phyloP scores from a whole-genome alignment of 2,113 vertebrate species.

The Bubo bubo region DNA sequence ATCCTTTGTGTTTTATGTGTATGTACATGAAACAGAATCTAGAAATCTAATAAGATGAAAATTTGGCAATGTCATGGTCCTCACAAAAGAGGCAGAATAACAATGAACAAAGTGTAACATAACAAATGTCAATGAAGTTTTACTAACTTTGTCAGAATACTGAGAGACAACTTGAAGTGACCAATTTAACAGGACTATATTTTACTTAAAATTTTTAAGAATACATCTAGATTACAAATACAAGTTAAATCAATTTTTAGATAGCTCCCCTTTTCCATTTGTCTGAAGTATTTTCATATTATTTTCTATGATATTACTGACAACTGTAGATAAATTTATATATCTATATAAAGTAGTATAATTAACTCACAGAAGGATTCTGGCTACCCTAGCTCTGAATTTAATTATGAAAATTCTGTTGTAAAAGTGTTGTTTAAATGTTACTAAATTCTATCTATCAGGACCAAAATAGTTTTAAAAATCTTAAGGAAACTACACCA shows the following conservation, averaged over 20 bases:
- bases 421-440: background rate
- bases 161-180: background rate
- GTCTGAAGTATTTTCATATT: background rate
- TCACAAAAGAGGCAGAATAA: background rate
- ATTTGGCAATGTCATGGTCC: background rate
- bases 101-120: background rate
- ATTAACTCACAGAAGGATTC: background rate
- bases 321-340: background rate
- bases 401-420: background rate
- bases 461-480: background rate
- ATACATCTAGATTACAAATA: background rate
- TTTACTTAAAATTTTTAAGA: background rate
- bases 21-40: background rate
- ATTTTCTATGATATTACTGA: background rate
- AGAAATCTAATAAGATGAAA: background rate
- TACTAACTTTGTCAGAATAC: background rate
- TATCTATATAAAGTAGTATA: background rate
- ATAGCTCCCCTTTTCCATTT: background rate
- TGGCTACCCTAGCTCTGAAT: background rate
- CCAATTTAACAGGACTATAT: background rate
- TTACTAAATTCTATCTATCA: background rate
- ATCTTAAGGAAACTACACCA: background rate
- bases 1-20: background rate
- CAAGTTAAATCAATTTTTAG: background rate
- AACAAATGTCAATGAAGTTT: background rate